phyloP scores from a whole-genome alignment of 2,797 vertebrate genomes.

The Oophaga sylvatica region DNA sequence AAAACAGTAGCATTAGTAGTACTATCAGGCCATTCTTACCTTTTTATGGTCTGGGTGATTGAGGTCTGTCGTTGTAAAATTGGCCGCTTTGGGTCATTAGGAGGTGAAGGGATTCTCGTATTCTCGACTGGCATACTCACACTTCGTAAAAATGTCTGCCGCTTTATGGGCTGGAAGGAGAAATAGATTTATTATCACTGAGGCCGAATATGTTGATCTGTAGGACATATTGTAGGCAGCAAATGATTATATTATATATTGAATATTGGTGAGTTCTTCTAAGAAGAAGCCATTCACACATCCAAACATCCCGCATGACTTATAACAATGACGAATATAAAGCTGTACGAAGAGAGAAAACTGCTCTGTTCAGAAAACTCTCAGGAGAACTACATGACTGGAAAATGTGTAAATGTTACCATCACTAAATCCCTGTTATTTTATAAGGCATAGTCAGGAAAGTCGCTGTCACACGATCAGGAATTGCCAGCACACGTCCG shows the following conservation, averaged over 20 bases:
- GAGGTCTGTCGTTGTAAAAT: constrained; percentile 90
- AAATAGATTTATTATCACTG: not conserved
- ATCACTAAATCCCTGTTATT: too few species aligned
- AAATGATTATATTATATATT: not conserved
- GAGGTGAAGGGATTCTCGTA: constrained; percentile 81
- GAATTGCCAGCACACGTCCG: too few species aligned
- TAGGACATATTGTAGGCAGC: not conserved
- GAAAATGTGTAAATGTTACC: not conserved
- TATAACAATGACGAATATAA: not conserved
- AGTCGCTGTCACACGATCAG: too few species aligned
- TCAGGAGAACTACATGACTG: not conserved
- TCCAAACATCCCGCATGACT: not conserved
- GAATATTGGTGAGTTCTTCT: not conserved
- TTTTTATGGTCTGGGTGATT: constrained; percentile 97
- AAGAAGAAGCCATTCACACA: not conserved
- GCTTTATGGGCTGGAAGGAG: constrained; percentile 79
- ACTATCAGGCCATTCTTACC: constrained; percentile 74
- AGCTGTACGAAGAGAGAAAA: not conserved
- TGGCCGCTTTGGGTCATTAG: constrained; percentile 79
- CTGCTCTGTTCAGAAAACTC: not conserved
- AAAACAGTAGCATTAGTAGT: not conserved
- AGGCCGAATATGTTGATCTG: not conserved
- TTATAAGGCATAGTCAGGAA: too few species aligned
- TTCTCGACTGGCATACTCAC: constrained; percentile 94
- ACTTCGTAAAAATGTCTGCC: constrained; percentile 89